Percentiles rank a stretch among this genome's conserved stretches.
phyloP scores from a whole-genome alignment of 2,888 invertebrate species.

The Hyalella azteca region DNA sequence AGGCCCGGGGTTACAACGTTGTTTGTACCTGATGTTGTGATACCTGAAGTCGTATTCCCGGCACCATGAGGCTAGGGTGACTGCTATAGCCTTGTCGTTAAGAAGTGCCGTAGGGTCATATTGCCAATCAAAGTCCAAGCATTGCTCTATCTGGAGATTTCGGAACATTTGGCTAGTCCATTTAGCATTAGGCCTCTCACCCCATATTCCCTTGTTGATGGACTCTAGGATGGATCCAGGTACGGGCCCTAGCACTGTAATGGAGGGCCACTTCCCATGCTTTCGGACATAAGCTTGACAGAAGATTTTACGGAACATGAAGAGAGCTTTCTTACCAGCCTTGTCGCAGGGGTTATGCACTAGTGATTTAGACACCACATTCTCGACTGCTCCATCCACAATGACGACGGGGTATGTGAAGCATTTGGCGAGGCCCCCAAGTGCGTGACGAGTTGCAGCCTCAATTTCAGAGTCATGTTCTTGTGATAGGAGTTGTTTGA shows the following conservation, averaged over 20 bases:
- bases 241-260: neutral
- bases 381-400: neutral
- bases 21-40: neutral
- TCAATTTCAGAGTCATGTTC: neutral
- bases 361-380: neutral
- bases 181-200: neutral
- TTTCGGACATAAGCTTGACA: neutral
- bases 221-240: neutral
- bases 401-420: neutral
- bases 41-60: neutral
- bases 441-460: neutral
- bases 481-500: neutral
- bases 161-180: neutral
- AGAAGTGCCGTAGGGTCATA: neutral
- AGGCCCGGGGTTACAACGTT: neutral
- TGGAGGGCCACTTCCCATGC: neutral
- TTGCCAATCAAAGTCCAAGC: neutral
- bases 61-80: neutral
- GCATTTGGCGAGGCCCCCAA: neutral
- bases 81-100: constrained; percentile 13
- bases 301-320: constrained; percentile 1
- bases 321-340: neutral
- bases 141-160: neutral
- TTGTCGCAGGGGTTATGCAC: neutral
- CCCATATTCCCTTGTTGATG: neutral